A percentile compares a stretch with the other conserved stretches of the same genome.
These are phyloP conservation scores for Rhinichthys osculus DNA, from an alignment of 2,797 vertebrate species.

Conservation along the genomic window DNA sequence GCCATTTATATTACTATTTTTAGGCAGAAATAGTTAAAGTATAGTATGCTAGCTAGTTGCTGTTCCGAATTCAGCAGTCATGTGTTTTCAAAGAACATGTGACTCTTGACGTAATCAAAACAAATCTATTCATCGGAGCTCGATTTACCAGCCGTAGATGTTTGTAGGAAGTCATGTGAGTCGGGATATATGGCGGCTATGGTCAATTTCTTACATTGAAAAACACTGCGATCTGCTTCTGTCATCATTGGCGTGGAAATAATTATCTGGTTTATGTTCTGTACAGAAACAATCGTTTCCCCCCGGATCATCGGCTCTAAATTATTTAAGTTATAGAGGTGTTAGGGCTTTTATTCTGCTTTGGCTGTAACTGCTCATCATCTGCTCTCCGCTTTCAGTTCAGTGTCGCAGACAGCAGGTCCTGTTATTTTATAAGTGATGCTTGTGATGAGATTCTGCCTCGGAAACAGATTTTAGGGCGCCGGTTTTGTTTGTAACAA, in stretches of 20 bases:
- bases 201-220: constrained; percentile 20
- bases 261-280: background rate
- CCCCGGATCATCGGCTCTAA: background rate
- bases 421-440: constrained; percentile 20
- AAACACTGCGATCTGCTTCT: background rate
- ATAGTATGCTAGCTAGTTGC: background rate
- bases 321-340: background rate
- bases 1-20: background rate
- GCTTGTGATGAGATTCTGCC: background rate
- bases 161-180: constrained; percentile 66
- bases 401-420: constrained; percentile 7
- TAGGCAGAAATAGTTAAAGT: background rate
- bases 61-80: background rate
- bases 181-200: constrained; percentile 59
- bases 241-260: background rate
- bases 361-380: background rate
- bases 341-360: background rate
- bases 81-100: background rate
- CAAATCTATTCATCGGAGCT: constrained; percentile 47
- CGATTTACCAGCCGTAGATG: constrained; percentile 33
- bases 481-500: background rate
- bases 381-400: background rate
- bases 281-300: background rate
- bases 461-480: background rate
- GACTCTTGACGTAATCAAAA: constrained; percentile 46